Evolutionary conservation across 2,888 invertebrate genomes (phyloP), one percentile per base, ranked within the genome.

Genomic region (Lymantria monacha): DNA sequence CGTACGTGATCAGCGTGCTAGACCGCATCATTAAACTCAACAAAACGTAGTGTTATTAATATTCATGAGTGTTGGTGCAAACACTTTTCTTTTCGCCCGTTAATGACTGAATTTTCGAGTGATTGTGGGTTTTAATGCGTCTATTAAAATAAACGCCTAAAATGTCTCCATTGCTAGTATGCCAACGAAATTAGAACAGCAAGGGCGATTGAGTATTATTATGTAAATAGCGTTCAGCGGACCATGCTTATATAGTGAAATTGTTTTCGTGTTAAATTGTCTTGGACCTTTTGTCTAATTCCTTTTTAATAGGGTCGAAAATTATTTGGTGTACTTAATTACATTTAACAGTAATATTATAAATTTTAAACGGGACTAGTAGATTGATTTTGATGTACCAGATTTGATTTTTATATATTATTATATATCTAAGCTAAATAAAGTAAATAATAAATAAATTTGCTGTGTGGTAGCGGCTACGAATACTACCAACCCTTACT

Each of bases 21-120:
- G 55, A 42, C 33, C 46, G 47, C 30, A 33, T 48, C 66, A 70
- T 72, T 77, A 76, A 73, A 72, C 76, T 76, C 74, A 74, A 76
- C 75, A 81, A 81, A 83, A 83, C 74, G 63, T 79, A 72, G 72
- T 72, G 68, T 66, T 62, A 61, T 81, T 70, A 83, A 84, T 87
- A 87, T 89, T 87, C 88, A 88, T 85, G 83, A 79, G 72, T 72
- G 59, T 76, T 72, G 72, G 70, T 72, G 74, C 79, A 85, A 85
- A 76, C 67, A 49, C 59, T 65, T 67, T 8, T 63, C 55, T 58
- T 66, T 57, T 44, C 44, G 50, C 46, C 15, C 49, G 60, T 70
- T 80, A 78, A 83, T 79, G 79, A 69, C 72, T 68, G 63, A 63
- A 69, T 72, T 72, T 70, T 69, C 44, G 63, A 53, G 48, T 52